Percentiles rank a stretch among this genome's conserved stretches.
Evolutionary conservation across 2,113 vertebrate species (phyloP).

Genomic region (Anseranas semipalmata): DNA sequence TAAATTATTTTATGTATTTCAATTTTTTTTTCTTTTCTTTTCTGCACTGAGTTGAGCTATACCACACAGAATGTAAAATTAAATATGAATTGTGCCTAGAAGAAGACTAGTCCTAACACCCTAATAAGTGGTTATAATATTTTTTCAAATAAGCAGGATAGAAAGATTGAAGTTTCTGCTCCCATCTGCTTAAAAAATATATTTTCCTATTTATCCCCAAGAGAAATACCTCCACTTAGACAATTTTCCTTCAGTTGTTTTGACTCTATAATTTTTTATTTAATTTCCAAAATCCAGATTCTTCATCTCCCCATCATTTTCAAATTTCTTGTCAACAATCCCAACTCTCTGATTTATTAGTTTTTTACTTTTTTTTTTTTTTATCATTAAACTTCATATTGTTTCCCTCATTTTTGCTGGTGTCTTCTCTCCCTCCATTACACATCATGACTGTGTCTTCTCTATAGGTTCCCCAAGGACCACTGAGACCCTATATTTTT

Average conservation of each 20-base stretch:
- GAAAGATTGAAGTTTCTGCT: neutral
- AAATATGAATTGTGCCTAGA: neutral
- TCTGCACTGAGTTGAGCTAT: neutral
- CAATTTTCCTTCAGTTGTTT: neutral
- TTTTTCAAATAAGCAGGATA: neutral
- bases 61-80: neutral
- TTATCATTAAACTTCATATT: neutral
- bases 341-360: neutral
- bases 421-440: neutral
- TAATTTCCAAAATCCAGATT: neutral
- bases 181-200: neutral
- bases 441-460: neutral
- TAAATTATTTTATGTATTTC: neutral
- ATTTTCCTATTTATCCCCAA: neutral
- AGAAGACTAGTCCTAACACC: neutral
- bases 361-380: neutral
- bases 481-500: neutral
- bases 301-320: neutral
- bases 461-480: neutral
- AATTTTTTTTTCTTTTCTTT: neutral
- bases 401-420: neutral
- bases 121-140: neutral
- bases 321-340: neutral
- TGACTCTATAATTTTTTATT: neutral
- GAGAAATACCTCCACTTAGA: neutral